phyloP scores from a whole-genome alignment of 2,113 vertebrate species.

The Australoheros scitulus region DNA sequence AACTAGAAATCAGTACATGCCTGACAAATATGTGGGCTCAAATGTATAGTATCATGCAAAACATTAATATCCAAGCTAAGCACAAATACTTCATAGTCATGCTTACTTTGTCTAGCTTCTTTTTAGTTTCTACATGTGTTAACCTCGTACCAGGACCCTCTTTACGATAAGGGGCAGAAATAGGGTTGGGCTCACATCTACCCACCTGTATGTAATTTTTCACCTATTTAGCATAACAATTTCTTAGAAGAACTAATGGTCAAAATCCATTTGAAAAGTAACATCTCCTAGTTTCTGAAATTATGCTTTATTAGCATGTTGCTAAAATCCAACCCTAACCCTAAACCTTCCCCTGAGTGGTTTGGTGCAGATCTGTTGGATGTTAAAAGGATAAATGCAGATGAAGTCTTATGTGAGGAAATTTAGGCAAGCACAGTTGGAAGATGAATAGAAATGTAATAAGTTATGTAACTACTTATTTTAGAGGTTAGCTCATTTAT shows the following conservation, averaged over 20 bases:
- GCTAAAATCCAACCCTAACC: not conserved
- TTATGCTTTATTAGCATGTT: not conserved
- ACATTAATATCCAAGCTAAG: too few species aligned
- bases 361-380: not conserved
- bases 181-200: too few species aligned
- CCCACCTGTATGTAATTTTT: too few species aligned
- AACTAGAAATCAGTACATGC: too few species aligned
- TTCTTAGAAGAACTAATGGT: not conserved
- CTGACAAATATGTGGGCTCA: too few species aligned
- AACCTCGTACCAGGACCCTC: not conserved
- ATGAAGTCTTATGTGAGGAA: not conserved
- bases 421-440: not conserved
- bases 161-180: too few species aligned
- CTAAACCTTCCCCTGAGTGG: not conserved
- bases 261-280: not conserved
- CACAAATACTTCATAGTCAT: too few species aligned
- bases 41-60: too few species aligned
- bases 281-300: not conserved
- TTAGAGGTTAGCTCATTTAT: not conserved
- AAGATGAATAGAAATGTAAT: not conserved
- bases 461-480: not conserved
- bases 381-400: not conserved
- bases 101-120: too few species aligned
- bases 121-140: too few species aligned
- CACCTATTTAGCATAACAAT: not conserved